phyloP scores from a whole-genome alignment of 2,797 vertebrate species.

The Propithecus perrieri region DNA sequence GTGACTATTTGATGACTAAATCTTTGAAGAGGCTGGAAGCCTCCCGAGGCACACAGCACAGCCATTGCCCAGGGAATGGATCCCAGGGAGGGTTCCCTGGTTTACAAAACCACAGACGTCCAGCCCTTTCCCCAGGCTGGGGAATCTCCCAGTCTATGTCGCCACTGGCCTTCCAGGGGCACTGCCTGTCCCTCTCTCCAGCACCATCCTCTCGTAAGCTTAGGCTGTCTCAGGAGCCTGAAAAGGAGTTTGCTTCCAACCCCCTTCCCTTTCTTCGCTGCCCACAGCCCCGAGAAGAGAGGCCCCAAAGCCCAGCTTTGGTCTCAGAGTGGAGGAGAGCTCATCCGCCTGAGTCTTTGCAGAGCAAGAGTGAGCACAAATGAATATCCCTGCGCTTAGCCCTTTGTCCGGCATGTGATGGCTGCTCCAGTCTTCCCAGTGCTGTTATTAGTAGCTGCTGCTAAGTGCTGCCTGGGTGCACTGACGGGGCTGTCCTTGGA shows the following conservation, averaged over 20 bases:
- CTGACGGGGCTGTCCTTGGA: background rate
- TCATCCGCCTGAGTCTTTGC: rapidly evolving
- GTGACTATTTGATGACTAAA: background rate
- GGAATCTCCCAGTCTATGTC: background rate
- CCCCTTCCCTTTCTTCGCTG: background rate
- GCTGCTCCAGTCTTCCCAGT: too few species aligned
- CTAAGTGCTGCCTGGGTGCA: background rate
- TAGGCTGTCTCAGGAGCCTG: background rate
- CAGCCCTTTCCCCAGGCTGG: background rate
- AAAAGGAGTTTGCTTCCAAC: background rate
- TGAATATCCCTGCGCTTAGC: background rate
- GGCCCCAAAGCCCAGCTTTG: background rate
- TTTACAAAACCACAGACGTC: background rate
- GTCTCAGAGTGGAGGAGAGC: background rate
- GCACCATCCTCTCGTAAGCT: background rate
- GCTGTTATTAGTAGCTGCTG: background rate
- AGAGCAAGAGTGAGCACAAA: background rate
- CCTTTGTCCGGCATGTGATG: too few species aligned
- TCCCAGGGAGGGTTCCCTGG: background rate
- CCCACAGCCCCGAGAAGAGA: background rate
- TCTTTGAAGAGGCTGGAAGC: background rate
- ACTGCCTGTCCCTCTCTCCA: background rate
- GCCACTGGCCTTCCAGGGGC: background rate
- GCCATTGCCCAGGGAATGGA: background rate
- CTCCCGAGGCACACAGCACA: background rate